phyloP scores from a whole-genome alignment of 2,113 vertebrate genomes.

The Oceanites oceanicus region DNA sequence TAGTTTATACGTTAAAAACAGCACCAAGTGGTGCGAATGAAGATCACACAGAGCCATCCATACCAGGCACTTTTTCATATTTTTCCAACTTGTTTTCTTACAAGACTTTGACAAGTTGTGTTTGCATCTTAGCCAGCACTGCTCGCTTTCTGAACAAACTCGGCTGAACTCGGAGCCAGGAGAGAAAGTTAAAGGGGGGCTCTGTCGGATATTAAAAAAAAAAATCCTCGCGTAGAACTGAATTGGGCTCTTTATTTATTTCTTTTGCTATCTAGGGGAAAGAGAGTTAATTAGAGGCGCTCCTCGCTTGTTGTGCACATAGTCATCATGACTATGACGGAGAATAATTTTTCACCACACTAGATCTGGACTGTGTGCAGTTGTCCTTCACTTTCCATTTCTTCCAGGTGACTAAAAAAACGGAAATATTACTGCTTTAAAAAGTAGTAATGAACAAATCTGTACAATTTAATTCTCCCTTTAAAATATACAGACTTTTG shows the following conservation, averaged over 20 bases:
- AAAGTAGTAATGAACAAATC: not conserved
- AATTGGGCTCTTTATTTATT: not conserved
- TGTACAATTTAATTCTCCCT: not conserved
- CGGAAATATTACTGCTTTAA: not conserved
- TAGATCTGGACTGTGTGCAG: not conserved
- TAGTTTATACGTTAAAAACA: slow-evolving; percentile 75
- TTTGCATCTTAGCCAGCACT: slow-evolving; percentile 35
- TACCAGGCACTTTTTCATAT: slow-evolving; percentile 31
- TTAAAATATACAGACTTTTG: not conserved
- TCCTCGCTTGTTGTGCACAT: not conserved
- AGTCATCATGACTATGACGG: not conserved
- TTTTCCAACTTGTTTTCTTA: slow-evolving; percentile 46
- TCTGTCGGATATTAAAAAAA: not conserved
- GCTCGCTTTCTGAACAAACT: not conserved
- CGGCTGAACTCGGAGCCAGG: not conserved
- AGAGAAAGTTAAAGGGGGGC: not conserved
- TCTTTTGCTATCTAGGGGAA: not conserved
- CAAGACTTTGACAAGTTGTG: slow-evolving; percentile 37
- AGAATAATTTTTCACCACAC: not conserved
- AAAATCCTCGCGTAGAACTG: not conserved
- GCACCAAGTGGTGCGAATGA: slow-evolving; percentile 63
- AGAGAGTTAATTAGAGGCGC: not conserved
- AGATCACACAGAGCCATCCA: slow-evolving; percentile 41
- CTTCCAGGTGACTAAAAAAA: not conserved
- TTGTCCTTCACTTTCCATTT: not conserved